Evolutionary conservation across 2,113 vertebrate species (phyloP).

Genomic region (Panthera uncia): DNA sequence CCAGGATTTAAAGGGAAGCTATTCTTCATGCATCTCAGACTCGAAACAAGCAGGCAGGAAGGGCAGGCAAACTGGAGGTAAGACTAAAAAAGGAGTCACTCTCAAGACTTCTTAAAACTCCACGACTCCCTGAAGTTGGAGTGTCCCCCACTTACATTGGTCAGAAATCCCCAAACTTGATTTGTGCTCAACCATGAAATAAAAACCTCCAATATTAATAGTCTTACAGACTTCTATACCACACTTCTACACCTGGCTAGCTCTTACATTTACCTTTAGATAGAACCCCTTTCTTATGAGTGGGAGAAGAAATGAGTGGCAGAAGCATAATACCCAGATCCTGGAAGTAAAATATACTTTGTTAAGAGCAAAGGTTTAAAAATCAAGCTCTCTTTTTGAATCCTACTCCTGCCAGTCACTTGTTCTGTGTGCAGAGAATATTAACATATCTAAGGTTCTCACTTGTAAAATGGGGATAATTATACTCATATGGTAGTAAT

Average conservation of each 20-base stretch:
- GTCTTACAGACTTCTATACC: neutral
- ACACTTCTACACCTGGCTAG: neutral
- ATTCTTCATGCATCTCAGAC: neutral
- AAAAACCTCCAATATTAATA: neutral
- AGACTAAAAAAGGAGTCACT: neutral
- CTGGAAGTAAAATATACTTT: neutral
- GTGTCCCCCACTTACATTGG: neutral
- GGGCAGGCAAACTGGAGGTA: neutral
- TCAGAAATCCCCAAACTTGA: neutral
- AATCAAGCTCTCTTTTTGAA: neutral
- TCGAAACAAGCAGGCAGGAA: neutral
- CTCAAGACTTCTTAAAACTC: neutral
- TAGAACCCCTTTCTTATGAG: neutral
- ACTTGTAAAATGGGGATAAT: neutral
- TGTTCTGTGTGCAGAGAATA: neutral
- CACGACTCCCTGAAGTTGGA: neutral
- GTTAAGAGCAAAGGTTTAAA: neutral
- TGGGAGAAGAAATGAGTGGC: neutral
- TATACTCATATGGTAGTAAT: neutral
- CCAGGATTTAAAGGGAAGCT: neutral
- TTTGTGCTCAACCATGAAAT: neutral
- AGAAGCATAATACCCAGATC: neutral
- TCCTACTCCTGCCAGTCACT: neutral
- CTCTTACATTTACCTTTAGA: neutral
- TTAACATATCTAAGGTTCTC: neutral